Percentiles rank a stretch among this genome's conserved stretches.
These are phyloP conservation scores for Trichacis sp. DNA, from an alignment of 2,888 invertebrate species.

Conservation along the genomic window DNA sequence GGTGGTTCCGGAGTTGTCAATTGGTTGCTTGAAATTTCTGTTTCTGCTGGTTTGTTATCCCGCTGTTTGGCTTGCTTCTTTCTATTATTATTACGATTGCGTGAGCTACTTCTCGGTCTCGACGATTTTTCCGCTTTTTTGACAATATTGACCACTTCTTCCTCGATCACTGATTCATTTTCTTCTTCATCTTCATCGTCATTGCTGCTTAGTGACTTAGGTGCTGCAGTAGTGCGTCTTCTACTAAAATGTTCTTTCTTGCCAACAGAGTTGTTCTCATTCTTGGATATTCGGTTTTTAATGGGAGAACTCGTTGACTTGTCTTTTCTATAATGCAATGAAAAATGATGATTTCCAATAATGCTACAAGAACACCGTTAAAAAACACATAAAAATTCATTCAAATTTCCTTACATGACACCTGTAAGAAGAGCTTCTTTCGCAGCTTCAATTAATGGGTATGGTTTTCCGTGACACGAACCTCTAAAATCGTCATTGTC, in stretches of 20 bases:
- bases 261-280: constrained; percentile 40
- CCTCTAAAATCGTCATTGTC: constrained; percentile 96
- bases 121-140: constrained; percentile 43
- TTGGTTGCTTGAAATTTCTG: constrained; percentile 68
- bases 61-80: constrained; percentile 49
- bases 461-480: constrained; percentile 86
- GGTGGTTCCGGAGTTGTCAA: constrained; percentile 84
- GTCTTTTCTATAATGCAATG: too few species aligned
- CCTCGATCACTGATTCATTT: constrained; percentile 36
- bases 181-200: constrained; percentile 36
- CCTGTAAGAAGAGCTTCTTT: constrained; percentile 83
- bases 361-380: too few species aligned
- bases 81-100: constrained; percentile 48
- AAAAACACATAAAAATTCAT: too few species aligned
- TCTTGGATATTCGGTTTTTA: constrained; percentile 20
- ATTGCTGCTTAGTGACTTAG: constrained; percentile 4
- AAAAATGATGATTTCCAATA: too few species aligned
- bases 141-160: constrained; percentile 47
- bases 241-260: constrained; percentile 34
- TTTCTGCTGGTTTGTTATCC: constrained; percentile 63
- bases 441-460: constrained; percentile 91
- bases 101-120: constrained; percentile 44
- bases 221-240: constrained; percentile 47
- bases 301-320: constrained; percentile 22
- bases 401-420: constrained; percentile 73